phyloP scores from a whole-genome alignment of 2,797 vertebrate species.

The Ptychobarbus kaznakovi region DNA sequence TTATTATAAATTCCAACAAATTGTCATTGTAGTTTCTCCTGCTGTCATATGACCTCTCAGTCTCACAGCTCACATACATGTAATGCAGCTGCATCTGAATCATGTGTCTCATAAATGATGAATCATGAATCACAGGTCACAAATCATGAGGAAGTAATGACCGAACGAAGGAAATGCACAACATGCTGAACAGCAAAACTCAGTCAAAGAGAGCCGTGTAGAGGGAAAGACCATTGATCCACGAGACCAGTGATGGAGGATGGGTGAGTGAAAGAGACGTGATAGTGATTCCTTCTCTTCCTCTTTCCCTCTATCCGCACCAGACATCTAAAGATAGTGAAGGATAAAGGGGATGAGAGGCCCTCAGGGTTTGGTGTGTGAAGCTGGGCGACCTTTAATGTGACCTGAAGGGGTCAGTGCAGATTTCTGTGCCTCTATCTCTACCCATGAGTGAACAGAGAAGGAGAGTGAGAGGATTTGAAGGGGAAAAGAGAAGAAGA shows the following conservation, averaged over 20 bases:
- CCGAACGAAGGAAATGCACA: conserved; percentile 4
- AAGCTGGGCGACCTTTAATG: conserved; percentile 79
- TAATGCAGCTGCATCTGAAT: background rate
- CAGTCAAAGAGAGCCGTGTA: conserved; percentile 4
- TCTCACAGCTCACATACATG: conserved; percentile 2
- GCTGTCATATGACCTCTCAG: background rate
- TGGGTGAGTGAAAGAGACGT: conserved; percentile 42
- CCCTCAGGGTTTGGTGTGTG: conserved; percentile 69
- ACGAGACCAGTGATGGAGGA: conserved; percentile 26
- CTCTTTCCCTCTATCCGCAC: conserved; percentile 39
- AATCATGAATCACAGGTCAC: conserved; percentile 2
- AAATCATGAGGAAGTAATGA: conserved; percentile 1
- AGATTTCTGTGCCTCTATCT: conserved; percentile 73
- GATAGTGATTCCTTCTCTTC: conserved; percentile 54
- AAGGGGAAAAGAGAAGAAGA: conserved; percentile 44
- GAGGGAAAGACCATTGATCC: conserved; percentile 44
- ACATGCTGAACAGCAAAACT: conserved; percentile 20
- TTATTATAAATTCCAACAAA: conserved; percentile 4
- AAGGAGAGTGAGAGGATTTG: conserved; percentile 40
- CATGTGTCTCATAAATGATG: conserved; percentile 32
- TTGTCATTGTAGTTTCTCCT: background rate
- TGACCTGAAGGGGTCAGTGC: conserved; percentile 81
- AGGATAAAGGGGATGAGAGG: conserved; percentile 55
- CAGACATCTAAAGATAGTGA: conserved; percentile 58
- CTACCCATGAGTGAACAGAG: conserved; percentile 55